Percentiles rank a stretch among this genome's conserved stretches.
Conservation (phyloP, 2,113 vertebrate species). For the Columbina picui region DNA sequence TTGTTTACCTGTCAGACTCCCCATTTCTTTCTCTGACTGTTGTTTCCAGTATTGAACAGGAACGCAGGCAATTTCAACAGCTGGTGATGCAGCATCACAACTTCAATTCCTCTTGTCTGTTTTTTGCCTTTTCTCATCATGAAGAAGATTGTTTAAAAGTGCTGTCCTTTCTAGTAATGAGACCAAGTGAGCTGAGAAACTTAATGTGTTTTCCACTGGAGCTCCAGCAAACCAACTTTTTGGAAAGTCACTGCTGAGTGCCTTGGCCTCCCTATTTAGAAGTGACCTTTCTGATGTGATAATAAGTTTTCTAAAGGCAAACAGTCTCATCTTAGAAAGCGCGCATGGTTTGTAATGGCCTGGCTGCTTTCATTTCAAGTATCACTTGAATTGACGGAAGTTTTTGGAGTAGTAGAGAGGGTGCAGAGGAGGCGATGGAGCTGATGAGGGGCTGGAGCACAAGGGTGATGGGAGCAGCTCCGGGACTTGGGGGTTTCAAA, state of each 20-base stretch:
- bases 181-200: not conserved
- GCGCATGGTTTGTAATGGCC: fast-evolving
- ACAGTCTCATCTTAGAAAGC: not conserved
- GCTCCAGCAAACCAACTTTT: not conserved
- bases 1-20: not conserved
- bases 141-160: not conserved
- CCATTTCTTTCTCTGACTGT: not conserved
- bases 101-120: not conserved
- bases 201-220: not conserved
- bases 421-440: no score
- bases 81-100: not conserved
- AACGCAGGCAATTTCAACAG: not conserved
- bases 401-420: no score
- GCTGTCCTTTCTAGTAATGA: not conserved
- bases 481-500: no score
- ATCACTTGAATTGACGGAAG: not conserved
- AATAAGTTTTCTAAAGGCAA: not conserved
- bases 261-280: not conserved
- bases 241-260: not conserved
- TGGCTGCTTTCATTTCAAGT: not conserved
- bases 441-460: no score
- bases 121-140: not conserved
- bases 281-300: not conserved
- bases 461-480: no score
- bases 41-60: not conserved